Base-by-base conservation (phyloP, 2,113 vertebrate species). In the Cnemophilus loriae region DNA sequence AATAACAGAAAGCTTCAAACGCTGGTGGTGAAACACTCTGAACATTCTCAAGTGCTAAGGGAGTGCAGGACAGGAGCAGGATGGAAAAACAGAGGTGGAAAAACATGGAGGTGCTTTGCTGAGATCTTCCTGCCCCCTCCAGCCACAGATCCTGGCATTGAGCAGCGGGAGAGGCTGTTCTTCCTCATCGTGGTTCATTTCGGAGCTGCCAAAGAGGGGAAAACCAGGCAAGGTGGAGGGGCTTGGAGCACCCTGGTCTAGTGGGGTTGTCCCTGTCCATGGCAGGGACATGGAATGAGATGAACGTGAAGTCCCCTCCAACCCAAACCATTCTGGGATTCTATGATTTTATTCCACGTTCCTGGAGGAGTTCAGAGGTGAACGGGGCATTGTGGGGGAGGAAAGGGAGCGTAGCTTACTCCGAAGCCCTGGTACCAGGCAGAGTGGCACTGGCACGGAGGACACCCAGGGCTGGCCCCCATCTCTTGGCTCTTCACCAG, bases 121-220 rank as follows among this genome's bases (percentile, higher is more conserved):
- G 74, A n/a, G 53, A 8, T 55, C 32, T 19, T n/a, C 33, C 39
- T 11, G 56, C 18, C 2, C 33, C 15, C 30, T 49, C 27, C 10
- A 28, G 18, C 7, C 67, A 0, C 18, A 1, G 21, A 7, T 28
- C 73, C 30, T 3, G 55, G 10, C 63, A 14, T 3, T 4, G 16
- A 14, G 16, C 46, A 65, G 50, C 37, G 24, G 57, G 9, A 41
- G 16, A 6, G 6, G 49, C 67, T 63, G 21, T 3, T 39, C 18
- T 0, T 59, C 63, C 82, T 30, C 60, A 0, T 0, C 1, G 1
- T 9, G 55, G 10, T 1, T n/a, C 17, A 1, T 24, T 65, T 6
- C 24, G 65, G 79, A 82, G 82, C 49, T 41, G 41, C 19, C 49
- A 2, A 1, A 49, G 68, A 22, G 33, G 32, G 3, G 4, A 0